Evolutionary conservation across 2,113 vertebrate genomes (phyloP), one percentile per base, ranked within the genome.

Genomic region (Heterochromis multidens): DNA sequence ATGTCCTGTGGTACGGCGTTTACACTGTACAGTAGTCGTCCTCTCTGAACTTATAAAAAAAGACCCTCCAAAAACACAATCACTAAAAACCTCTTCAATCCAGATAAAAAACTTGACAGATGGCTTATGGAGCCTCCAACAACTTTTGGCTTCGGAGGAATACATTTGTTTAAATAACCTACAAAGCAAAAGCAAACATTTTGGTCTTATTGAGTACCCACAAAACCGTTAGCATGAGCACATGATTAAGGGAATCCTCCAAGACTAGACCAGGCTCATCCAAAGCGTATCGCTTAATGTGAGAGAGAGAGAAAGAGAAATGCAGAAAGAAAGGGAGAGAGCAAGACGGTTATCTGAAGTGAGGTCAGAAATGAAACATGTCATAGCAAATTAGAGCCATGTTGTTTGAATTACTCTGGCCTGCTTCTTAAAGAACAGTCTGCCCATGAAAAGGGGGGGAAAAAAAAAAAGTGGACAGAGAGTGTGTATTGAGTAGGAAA

Each of bases 311-410:
- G 88, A 83, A 87, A 85, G 79, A 81, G 60, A 81, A 81, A 60
- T 49, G 72, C 77, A 81, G 80, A 89, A 76, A 90, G 70, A 91
- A 83, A 80, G 61, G 33, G 43, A 90, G 89, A 92, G 92, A 94
- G 94, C 90, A 90, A 93, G 95, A 96, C 94, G 91, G 92, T 93
- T 96, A 96, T 96, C 96, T 96, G 94, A 96, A 94, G 95, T 94
- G 94, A 95, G 95, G 95, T 95, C 95, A 95, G 93, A 96, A 95
- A 96, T 96, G 94, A 96, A 96, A 96, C 95, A 96, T 96, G 96
- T 96, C 95, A 96, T 94, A 95, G 95, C 95, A 95, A 96, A 97
- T 96, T 96, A 96, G 88, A 92, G 87, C 93, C 96, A 96, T 95
- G 95, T 94, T 96, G 94, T 96, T 96, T 95, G 94, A 96, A 97